Evolutionary conservation across 1,140 invertebrate genomes (phyloP).

Genomic region (Centruroides sculpturatus): DNA sequence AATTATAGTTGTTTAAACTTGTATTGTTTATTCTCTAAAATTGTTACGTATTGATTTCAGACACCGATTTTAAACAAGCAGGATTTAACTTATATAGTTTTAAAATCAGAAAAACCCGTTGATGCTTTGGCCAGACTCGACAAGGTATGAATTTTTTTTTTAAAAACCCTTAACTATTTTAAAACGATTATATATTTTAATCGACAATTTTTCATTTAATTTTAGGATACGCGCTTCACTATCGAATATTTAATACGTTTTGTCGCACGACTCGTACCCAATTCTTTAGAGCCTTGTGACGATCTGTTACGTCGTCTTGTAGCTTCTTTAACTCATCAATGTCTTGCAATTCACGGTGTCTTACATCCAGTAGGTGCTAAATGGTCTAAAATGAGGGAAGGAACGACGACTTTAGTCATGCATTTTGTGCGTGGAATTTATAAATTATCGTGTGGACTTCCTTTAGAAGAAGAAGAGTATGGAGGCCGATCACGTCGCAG

Average conservation of each 20-base stretch:
- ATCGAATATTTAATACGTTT: constrained; percentile 59
- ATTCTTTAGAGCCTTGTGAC: constrained; percentile 21
- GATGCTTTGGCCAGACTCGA: constrained; percentile 46
- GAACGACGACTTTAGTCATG: constrained; percentile 33
- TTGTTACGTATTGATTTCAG: constrained; percentile 21
- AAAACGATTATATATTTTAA: not conserved
- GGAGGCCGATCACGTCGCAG: constrained; percentile 1
- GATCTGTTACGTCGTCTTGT: constrained; percentile 44
- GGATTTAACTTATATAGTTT: constrained; percentile 49
- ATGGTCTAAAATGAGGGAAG: constrained; percentile 33
- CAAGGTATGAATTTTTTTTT: constrained; percentile 31
- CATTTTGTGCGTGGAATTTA: constrained; percentile 30
- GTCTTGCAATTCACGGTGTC: constrained; percentile 36
- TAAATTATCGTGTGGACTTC: constrained; percentile 1
- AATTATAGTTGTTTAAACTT: not conserved
- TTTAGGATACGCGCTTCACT: constrained; percentile 45
- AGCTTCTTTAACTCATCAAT: constrained; percentile 48
- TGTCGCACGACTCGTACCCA: constrained; percentile 44
- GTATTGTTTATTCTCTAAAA: not conserved
- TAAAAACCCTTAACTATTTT: not conserved
- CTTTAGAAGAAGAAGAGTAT: not conserved
- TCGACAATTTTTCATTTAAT: not conserved
- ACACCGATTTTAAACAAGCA: constrained; percentile 47
- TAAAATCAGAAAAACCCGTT: constrained; percentile 26
- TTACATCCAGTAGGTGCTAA: constrained; percentile 19